Evolutionary conservation across 1,140 invertebrate species (phyloP).

Genomic region (Rhagoletis pomonella): DNA sequence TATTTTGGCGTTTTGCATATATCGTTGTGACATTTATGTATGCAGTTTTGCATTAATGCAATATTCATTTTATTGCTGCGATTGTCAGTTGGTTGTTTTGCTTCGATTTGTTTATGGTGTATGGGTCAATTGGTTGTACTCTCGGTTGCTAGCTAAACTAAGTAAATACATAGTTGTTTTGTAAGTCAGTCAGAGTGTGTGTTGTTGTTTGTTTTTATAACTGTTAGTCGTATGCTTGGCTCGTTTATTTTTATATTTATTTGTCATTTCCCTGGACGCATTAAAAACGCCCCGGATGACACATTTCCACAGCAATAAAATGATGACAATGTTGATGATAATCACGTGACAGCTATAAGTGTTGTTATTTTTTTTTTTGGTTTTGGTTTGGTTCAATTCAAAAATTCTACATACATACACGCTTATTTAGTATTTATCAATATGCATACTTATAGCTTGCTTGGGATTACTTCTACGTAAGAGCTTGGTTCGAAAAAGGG

Average conservation of each 20-base stretch:
- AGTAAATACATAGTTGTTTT: background rate
- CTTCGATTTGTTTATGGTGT: slow-evolving; percentile 20
- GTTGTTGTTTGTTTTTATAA: background rate
- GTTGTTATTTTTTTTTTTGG: background rate
- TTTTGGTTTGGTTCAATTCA: background rate
- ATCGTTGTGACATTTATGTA: slow-evolving; percentile 34
- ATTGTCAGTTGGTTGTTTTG: slow-evolving; percentile 29
- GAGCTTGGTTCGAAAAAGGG: too few relatives aligned
- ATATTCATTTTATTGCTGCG: slow-evolving; percentile 34
- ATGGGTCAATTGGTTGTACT: slow-evolving; percentile 25
- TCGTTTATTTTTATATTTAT: slow-evolving; percentile 46
- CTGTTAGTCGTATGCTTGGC: background rate
- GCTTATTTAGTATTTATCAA: too few relatives aligned
- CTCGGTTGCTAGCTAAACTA: slow-evolving; percentile 7
- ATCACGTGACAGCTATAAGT: slow-evolving; percentile 46
- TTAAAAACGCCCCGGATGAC: slow-evolving; percentile 44
- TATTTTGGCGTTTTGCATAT: slow-evolving; percentile 22
- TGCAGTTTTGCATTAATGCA: slow-evolving; percentile 39
- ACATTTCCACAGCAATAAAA: slow-evolving; percentile 50
- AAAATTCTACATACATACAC: background rate
- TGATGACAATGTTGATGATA: slow-evolving; percentile 48
- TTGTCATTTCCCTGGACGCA: slow-evolving; percentile 43
- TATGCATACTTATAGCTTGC: too few relatives aligned
- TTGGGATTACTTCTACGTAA: too few relatives aligned
- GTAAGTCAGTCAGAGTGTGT: background rate